Conservation (phyloP, 2,888 invertebrate genomes). For the Monoplex corrugatus region DNA sequence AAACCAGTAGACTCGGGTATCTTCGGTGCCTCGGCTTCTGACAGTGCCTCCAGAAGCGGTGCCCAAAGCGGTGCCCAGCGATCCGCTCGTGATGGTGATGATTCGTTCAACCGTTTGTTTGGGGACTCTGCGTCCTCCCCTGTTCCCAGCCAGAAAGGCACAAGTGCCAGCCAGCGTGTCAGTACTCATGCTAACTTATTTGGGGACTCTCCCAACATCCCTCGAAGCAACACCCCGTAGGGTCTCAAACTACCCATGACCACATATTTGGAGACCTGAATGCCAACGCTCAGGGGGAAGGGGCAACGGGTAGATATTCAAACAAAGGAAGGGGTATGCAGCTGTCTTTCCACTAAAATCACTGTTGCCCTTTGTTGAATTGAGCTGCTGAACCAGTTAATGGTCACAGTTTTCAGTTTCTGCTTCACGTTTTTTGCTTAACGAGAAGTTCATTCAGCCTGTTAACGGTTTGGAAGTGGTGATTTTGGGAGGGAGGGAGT, state of each 20-base stretch:
- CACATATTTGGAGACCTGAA: conserved; percentile 35
- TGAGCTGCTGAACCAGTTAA: too few species aligned
- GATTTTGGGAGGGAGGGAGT: too few species aligned
- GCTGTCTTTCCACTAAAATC: conserved; percentile 14
- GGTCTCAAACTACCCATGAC: neutral
- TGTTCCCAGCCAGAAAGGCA: conserved; percentile 32
- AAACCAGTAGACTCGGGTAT: conserved; percentile 46
- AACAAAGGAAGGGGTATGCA: conserved; percentile 50
- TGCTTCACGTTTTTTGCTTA: too few species aligned
- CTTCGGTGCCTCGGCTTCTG: conserved; percentile 24
- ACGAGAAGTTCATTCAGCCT: too few species aligned
- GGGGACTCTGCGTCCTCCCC: conserved; percentile 46
- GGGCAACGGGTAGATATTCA: conserved; percentile 38
- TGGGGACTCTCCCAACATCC: conserved; percentile 6
- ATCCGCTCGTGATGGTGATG: conserved; percentile 56
- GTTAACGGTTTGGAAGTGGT: too few species aligned
- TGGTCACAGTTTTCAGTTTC: too few species aligned
- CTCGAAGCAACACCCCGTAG: neutral
- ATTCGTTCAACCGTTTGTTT: conserved; percentile 57
- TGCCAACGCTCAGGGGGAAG: conserved; percentile 33
- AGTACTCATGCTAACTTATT: conserved; percentile 45
- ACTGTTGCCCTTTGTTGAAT: neutral
- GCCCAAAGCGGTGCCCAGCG: conserved; percentile 30
- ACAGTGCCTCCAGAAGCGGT: neutral
- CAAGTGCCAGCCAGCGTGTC: conserved; percentile 50